Percentiles rank a stretch among this genome's conserved stretches.
Evolutionary conservation across 2,888 invertebrate species (phyloP).

Genomic region (Coenonympha arcania): DNA sequence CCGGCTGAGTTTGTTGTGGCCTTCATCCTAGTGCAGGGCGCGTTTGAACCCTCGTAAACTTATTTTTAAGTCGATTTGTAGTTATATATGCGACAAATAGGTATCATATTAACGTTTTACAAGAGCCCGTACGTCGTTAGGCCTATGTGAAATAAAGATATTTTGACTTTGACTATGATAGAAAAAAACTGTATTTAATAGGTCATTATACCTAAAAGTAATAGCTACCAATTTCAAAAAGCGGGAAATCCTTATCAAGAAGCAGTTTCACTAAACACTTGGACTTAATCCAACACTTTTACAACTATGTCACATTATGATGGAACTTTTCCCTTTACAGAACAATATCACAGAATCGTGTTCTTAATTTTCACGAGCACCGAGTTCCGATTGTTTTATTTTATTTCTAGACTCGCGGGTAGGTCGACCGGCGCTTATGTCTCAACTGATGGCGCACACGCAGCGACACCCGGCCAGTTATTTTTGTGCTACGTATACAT

Average conservation of each 20-base stretch:
- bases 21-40: too few species aligned
- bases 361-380: slow-evolving; percentile 15
- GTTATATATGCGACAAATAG: too few species aligned
- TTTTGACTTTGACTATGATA: too few species aligned
- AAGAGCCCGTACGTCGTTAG: too few species aligned
- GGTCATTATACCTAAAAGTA: not conserved
- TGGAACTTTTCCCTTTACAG: slow-evolving; percentile 29
- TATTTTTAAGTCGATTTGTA: too few species aligned
- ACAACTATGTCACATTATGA: slow-evolving; percentile 36
- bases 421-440: slow-evolving; percentile 32
- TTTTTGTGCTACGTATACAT: slow-evolving; percentile 68
- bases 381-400: slow-evolving; percentile 12
- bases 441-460: slow-evolving; percentile 37
- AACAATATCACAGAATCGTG: slow-evolving; percentile 29
- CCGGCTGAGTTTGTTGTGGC: too few species aligned
- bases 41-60: too few species aligned
- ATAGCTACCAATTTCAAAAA: slow-evolving; percentile 46
- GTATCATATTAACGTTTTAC: too few species aligned
- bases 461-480: slow-evolving; percentile 66
- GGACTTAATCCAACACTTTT: slow-evolving; percentile 51
- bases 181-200: not conserved
- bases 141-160: too few species aligned
- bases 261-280: slow-evolving; percentile 50
- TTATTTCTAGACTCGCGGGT: slow-evolving; percentile 27
- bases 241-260: slow-evolving; percentile 42